Conservation (phyloP, 1,140 invertebrate species). For the Lordiphosa mommai region DNA sequence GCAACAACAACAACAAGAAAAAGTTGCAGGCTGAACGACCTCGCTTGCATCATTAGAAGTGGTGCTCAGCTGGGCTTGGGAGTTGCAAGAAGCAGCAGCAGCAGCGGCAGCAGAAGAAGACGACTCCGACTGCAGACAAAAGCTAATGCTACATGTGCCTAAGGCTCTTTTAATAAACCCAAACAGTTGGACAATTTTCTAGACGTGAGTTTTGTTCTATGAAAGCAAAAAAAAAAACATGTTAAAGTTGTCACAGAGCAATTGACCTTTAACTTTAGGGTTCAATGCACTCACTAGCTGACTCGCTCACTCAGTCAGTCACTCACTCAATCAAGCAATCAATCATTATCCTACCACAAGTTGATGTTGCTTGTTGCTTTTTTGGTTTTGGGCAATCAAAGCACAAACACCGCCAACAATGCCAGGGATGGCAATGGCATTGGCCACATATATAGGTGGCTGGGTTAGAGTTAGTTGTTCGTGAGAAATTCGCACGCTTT, state of each 20-base stretch:
- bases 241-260: conserved; percentile 70
- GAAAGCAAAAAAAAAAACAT: conserved; percentile 23
- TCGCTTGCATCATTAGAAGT: conserved; percentile 76
- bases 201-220: conserved; percentile 54
- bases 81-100: conserved; percentile 14
- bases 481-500: conserved; percentile 76
- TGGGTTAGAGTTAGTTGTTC: conserved; percentile 36
- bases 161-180: conserved; percentile 78
- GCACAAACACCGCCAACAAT: conserved; percentile 65
- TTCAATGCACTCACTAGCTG: background rate
- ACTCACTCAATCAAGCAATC: conserved; percentile 69
- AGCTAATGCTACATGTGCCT: too few relatives aligned
- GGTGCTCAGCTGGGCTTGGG: conserved; percentile 47
- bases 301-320: background rate
- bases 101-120: background rate
- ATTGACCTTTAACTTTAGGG: conserved; percentile 58
- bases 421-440: conserved; percentile 35
- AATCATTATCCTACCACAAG: conserved; percentile 62
- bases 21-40: conserved; percentile 69
- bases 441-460: conserved; percentile 42
- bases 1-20: conserved; percentile 32
- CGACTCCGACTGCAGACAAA: conserved; percentile 51
- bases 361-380: conserved; percentile 14
- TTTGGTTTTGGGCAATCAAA: conserved; percentile 72
- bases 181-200: conserved; percentile 73